Base-by-base conservation (phyloP, 2,888 invertebrate genomes). In the Rotaria socialis region DNA sequence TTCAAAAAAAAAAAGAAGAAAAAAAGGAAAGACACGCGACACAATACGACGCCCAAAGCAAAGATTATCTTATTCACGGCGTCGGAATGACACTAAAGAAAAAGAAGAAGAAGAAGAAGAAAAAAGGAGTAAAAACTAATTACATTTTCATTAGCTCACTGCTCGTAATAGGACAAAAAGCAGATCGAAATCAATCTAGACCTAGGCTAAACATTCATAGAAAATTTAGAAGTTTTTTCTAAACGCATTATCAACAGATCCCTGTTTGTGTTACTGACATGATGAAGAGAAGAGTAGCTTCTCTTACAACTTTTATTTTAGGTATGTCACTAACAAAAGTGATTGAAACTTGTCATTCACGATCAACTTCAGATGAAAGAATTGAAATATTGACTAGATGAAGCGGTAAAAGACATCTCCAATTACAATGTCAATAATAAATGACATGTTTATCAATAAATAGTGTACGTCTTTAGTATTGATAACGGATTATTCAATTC, bases 51-150 rank as follows among this genome's bases (percentile, higher is more conserved):
- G 67, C 67, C 67, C 35, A 16, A 19, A 67, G 67, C 67, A 19
- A 67, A 67, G 67, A 35, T 67, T 67, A 67, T 67, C 67, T 67
- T 67, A 67, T 67, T 67, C 67, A 67, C 35, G 67, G 67, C 67
- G 67, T 41, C 67, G 35, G 67, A 35, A 67, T 67, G 16, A 67
- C 67, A 67, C 35, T 19, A 35, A 67, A 67, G 35, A 35, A 35
- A 35, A 50, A 50, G 35, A 35, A 2, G 35, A 35, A 2, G 35
- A 35, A 35, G 35, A 35, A 35, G 35, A 35, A 35, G 35, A 35
- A 35, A 16, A 14, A 50, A 50, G 50, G 14, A 50, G 50, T 11
- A 50, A 67, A 67, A 67, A 35, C 35, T 67, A 67, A 67, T 67
- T 67, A 67, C 67, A 35, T 67, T 67, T 67, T 67, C 67, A 60